phyloP scores from a whole-genome alignment of 2,888 invertebrate genomes.

The Galerucella nymphaeae region DNA sequence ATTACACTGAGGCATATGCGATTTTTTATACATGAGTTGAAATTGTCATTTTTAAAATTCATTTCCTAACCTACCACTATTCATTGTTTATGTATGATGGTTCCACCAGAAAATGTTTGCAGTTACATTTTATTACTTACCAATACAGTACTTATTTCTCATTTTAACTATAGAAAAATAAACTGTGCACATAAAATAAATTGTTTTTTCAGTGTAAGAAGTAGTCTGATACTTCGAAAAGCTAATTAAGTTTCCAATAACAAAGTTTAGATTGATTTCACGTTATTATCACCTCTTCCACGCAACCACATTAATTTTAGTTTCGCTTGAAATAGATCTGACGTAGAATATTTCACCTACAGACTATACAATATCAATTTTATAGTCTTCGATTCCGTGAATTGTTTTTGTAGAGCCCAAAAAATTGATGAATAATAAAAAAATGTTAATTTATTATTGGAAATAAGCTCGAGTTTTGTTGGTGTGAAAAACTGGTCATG shows the following conservation, averaged over 20 bases:
- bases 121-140: too few species aligned
- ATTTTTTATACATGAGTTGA: too few species aligned
- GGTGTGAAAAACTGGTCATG: too few species aligned
- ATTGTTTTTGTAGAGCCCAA: conserved; percentile 7
- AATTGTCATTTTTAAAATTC: too few species aligned
- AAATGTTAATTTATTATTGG: neutral
- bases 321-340: conserved; percentile 2
- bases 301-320: conserved; percentile 6
- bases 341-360: conserved; percentile 9
- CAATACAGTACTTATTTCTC: too few species aligned
- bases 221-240: conserved; percentile 1
- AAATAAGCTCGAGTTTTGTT: too few species aligned
- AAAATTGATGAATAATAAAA: neutral
- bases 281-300: conserved; percentile 14
- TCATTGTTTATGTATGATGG: too few species aligned
- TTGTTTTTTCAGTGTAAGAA: neutral
- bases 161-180: too few species aligned
- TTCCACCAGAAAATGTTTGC: too few species aligned
- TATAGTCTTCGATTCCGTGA: conserved; percentile 5
- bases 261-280: conserved; percentile 20
- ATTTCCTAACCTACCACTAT: too few species aligned
- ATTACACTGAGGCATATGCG: too few species aligned
- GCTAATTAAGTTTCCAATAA: conserved; percentile 20
- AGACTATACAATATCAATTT: neutral
- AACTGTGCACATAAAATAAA: too few species aligned